Conservation (phyloP, 2,888 invertebrate species). For the Agrilus mali region DNA sequence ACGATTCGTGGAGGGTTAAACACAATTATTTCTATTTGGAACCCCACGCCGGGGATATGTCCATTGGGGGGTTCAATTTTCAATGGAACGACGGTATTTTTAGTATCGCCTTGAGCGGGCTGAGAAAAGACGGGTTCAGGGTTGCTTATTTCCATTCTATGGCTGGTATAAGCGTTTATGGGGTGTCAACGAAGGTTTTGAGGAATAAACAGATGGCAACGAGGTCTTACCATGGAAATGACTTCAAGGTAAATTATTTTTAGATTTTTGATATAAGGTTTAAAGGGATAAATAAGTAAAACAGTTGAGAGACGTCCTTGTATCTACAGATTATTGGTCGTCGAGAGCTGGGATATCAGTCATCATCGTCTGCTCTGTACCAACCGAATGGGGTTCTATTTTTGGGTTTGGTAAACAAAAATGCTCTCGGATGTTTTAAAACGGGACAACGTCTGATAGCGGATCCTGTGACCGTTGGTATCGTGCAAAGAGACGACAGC, state of each 20-base stretch:
- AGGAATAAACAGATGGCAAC: slow-evolving; percentile 41
- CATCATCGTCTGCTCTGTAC: slow-evolving; percentile 57
- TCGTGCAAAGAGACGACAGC: slow-evolving; percentile 44
- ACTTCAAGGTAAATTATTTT: slow-evolving; percentile 43
- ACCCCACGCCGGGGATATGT: slow-evolving; percentile 52
- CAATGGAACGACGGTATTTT: slow-evolving; percentile 75
- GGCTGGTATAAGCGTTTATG: slow-evolving; percentile 58
- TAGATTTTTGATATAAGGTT: too few species aligned
- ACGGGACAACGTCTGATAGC: slow-evolving; percentile 31
- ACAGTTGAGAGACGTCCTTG: too few species aligned
- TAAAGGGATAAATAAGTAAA: too few species aligned
- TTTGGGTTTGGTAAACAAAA: slow-evolving; percentile 55
- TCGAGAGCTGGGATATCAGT: slow-evolving; percentile 51
- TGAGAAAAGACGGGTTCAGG: slow-evolving; percentile 40
- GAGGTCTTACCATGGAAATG: slow-evolving; percentile 38
- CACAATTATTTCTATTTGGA: slow-evolving; percentile 68
- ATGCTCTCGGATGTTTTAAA: slow-evolving; percentile 69
- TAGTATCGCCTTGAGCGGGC: slow-evolving; percentile 50
- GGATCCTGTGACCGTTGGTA: slow-evolving; percentile 37
- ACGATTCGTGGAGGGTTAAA: slow-evolving; percentile 52
- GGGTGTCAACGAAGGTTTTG: slow-evolving; percentile 51
- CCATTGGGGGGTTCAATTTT: slow-evolving; percentile 54
- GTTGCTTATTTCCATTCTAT: slow-evolving; percentile 66
- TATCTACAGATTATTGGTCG: slow-evolving; percentile 41
- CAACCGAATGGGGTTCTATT: slow-evolving; percentile 48